phyloP scores from a whole-genome alignment of 2,113 vertebrate species.

The Bufo bufo region DNA sequence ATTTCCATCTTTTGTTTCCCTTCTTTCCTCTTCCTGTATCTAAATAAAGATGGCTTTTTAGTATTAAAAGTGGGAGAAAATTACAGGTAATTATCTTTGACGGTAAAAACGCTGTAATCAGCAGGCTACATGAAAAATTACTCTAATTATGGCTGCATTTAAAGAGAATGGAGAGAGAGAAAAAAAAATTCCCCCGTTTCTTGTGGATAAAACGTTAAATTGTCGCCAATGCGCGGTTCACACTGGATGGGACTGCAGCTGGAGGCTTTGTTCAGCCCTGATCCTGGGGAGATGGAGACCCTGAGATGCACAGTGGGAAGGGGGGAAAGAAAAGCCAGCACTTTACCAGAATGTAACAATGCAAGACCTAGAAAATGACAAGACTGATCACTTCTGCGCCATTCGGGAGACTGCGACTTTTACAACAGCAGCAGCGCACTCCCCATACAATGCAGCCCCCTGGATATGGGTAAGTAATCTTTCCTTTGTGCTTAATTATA shows the following conservation, averaged over 20 bases:
- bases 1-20: constrained; percentile 99
- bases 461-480: constrained; percentile 94
- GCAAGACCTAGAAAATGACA: constrained; percentile 96
- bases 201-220: constrained; percentile 99
- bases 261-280: constrained; percentile 99
- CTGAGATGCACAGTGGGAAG: constrained; percentile 95
- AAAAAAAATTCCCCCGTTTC: constrained; percentile 84
- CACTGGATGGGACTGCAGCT: constrained; percentile 99
- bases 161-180: constrained; percentile 93
- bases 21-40: constrained; percentile 97
- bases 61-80: constrained; percentile 99
- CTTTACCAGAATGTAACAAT: constrained; percentile 98
- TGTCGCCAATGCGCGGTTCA: constrained; percentile 99
- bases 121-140: constrained; percentile 99
- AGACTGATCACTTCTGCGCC: constrained; percentile 87
- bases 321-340: constrained; percentile 89
- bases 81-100: constrained; percentile 99
- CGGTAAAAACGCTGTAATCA: constrained; percentile 99
- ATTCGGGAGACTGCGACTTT: constrained; percentile 85
- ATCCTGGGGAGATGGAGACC: constrained; percentile 99
- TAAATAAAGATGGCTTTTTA: constrained; percentile 99
- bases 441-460: constrained; percentile 67
- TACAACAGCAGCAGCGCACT: constrained; percentile 69
- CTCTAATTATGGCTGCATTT: constrained; percentile 99
- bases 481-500: constrained; percentile 89